Evolutionary conservation across 2,113 vertebrate species (phyloP).

Genomic region (Bos indicus): DNA sequence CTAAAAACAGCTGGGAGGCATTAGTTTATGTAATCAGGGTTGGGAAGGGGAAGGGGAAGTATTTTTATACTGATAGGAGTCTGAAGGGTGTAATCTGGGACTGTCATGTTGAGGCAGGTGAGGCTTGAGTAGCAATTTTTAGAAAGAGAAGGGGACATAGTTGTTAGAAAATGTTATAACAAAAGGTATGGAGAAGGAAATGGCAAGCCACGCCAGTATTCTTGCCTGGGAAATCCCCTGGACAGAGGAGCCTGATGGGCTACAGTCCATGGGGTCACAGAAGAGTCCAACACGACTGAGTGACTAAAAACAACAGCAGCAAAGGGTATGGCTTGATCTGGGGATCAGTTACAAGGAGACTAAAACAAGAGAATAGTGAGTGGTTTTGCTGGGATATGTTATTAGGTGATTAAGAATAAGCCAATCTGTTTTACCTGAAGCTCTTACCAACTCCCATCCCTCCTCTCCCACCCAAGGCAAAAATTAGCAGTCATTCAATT

Average conservation of each 20-base stretch:
- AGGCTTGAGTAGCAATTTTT: constrained; percentile 8
- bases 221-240: neutral
- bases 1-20: constrained; percentile 12
- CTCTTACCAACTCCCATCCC: neutral
- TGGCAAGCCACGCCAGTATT: neutral
- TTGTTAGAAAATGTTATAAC: neutral
- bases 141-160: neutral
- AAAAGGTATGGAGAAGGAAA: neutral
- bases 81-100: neutral
- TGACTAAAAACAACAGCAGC: neutral
- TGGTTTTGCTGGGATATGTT: neutral
- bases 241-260: neutral
- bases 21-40: constrained; percentile 6
- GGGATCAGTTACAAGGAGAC: neutral
- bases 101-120: neutral
- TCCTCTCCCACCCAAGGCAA: neutral
- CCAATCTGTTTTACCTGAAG: neutral
- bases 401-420: neutral
- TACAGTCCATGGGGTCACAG: neutral
- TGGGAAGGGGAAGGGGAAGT: neutral
- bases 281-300: neutral
- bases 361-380: neutral
- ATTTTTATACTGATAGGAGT: constrained; percentile 9
- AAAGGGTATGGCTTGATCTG: neutral
- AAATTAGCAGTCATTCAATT: neutral